Evolutionary conservation across 2,888 invertebrate genomes (phyloP), one percentile per base, ranked within the genome.

Genomic region (Hypomecis atomaria): DNA sequence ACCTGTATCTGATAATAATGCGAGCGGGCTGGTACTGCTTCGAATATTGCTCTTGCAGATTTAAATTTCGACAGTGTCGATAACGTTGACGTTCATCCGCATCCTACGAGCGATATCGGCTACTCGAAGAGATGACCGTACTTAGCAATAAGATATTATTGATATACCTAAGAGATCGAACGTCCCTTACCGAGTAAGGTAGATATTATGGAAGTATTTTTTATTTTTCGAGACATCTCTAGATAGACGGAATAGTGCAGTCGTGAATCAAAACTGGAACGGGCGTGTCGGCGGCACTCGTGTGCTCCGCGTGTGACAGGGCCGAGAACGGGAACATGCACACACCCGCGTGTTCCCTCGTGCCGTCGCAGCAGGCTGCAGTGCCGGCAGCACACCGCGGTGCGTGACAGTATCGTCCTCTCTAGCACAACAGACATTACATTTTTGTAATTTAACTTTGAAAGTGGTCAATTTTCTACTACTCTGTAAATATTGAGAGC

Each of bases 101-200:
- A 77, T 79, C 80, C 77, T 82, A 83, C 82, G 79, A 87, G 82
- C 83, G 83, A 86, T 89, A 23, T 88, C 82, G 89, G 87, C 87
- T 86, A 87, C 85, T 86, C 81, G 83, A 83, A 80, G 81, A 85
- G 82, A 85, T 88, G 86, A 87, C 85, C 81, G 78, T 87, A 86
- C 79, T 91, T 92, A 92, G 92, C 90, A 90, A 90, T 92, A 92
- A 92, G 92, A 89, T 82, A 80, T 86, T 83, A 87, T 86, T 87
- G 86, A 90, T 90, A 89, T 89, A 91, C 87, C 88, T 91, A 92
- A 91, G 91, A 89, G 87, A 90, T 90, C 87, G 90, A 91, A 92
- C 92, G 92, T 92, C 92, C 92, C 92, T 92, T 92, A 92, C 92
- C 89, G 89, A 90, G 92, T 92, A 92, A 92, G 91, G 92, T 92